Percentiles rank a stretch among this genome's conserved stretches.
phyloP scores from a whole-genome alignment of 2,888 invertebrate genomes.

The Campaea margaritaria region DNA sequence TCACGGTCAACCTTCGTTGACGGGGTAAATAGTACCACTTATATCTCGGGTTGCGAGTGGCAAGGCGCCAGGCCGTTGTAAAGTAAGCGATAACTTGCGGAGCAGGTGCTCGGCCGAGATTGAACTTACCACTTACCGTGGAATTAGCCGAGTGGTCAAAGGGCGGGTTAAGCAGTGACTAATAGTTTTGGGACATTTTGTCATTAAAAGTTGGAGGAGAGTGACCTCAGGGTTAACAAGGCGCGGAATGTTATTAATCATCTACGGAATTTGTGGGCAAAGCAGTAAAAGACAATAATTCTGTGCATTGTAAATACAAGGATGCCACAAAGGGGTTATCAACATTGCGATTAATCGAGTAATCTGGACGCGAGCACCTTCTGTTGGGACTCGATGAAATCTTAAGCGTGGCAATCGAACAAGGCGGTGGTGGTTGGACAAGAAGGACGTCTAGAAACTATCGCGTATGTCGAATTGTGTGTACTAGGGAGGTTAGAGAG shows the following conservation, averaged over 20 bases:
- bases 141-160: constrained; percentile 26
- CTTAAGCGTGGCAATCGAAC: too few species aligned
- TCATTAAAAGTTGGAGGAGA: constrained; percentile 25
- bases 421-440: too few species aligned
- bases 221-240: constrained; percentile 15
- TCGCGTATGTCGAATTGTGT: too few species aligned
- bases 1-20: constrained; percentile 33
- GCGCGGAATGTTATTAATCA: constrained; percentile 8
- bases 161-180: constrained; percentile 17
- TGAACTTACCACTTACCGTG: constrained; percentile 31
- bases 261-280: neutral
- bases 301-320: too few species aligned
- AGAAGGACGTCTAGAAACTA: too few species aligned
- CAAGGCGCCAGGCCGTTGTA: constrained; percentile 66
- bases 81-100: constrained; percentile 60
- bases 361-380: too few species aligned
- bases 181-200: constrained; percentile 28
- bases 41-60: constrained; percentile 49
- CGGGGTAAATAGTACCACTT: constrained; percentile 29
- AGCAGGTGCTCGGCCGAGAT: constrained; percentile 56
- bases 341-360: too few species aligned
- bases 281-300: too few species aligned
- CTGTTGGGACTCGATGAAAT: too few species aligned
- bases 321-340: too few species aligned
- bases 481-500: too few species aligned